Base-by-base conservation (phyloP, 2,888 invertebrate genomes). In the Vannuccia rotundouncinata region DNA sequence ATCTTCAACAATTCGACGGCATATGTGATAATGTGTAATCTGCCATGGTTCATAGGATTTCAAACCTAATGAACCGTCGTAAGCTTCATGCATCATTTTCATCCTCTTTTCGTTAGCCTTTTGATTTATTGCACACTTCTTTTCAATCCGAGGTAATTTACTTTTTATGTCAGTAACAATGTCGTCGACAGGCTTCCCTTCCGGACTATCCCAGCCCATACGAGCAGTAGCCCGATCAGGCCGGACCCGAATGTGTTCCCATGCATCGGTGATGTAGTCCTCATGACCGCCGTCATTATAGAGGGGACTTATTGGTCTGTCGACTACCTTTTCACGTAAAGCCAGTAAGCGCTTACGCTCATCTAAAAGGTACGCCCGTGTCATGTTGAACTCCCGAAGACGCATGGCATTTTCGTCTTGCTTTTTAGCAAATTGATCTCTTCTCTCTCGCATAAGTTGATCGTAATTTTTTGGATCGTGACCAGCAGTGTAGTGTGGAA, bases 21-120 rank as follows among this genome's bases (percentile, higher is more conserved):
- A 80, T 25, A 31, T 22, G 30, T 73, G 13, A 29, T 81, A 81
- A 22, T 74, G 30, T 0, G 59, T 59, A 13, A 80, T 27, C 80
- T 86, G 86, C 84, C 84, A 84, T 31, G 83, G 83, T 27, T 84
- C 80, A 77, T 86, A 86, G 25, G 84, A 84, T 0, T 84, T 83
- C 10, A 84, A 81, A 1, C 85, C 86, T 10, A 85, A 83, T 76
- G 85, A 85, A 31, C 85, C 85, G 60, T 83, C 83, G 82, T 86
- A 86, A 0, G 86, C 85, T 28, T 31, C 28, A 17, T 17, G 31
- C 31, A 77, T 78, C 25, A 1, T 0, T 1, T 1, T 22, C 29
- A 27, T 59, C 1, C n/a, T 29, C 22, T 74, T 0, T 5, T 29
- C 78, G 5, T 31, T 25, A 22, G 2, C 2, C 28, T 78, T 74